Conservation (phyloP, 1,140 invertebrate genomes). For the Ridgeia piscesae region DNA sequence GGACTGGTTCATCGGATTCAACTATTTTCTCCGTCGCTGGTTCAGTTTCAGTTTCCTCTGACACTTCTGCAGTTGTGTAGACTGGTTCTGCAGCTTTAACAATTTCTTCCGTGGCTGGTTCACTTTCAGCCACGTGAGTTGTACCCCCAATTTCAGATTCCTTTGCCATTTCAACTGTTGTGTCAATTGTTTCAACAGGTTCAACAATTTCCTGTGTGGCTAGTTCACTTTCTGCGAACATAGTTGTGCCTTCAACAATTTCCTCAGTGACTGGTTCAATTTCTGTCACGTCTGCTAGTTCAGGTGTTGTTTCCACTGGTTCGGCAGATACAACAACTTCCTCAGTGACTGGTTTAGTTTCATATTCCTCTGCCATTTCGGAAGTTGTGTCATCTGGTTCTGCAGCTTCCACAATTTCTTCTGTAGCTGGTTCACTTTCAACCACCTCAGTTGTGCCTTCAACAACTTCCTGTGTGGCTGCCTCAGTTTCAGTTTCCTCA, state of each 20-base stretch:
- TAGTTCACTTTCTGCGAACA: neutral
- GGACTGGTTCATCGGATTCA: neutral
- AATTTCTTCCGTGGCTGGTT: neutral
- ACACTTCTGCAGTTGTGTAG: neutral
- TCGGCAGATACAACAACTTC: neutral
- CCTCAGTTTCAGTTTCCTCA: no score
- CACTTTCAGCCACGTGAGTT: no score
- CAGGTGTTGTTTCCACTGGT: neutral
- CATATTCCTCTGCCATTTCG: neutral
- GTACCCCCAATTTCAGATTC: neutral
- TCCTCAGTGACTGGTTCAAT: neutral
- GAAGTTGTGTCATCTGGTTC: neutral
- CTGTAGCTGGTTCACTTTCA: neutral
- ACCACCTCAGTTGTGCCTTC: neutral
- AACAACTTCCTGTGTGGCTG: neutral
- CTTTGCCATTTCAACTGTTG: neutral
- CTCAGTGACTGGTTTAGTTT: neutral
- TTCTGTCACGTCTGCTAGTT: neutral
- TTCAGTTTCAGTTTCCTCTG: no score
- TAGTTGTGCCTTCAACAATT: neutral
- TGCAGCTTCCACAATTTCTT: neutral
- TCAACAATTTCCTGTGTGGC: neutral
- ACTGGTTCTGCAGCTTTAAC: neutral
- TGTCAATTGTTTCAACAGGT: neutral
- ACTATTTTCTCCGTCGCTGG: slow-evolving; percentile 38